These are phyloP conservation scores for Amphimedon queenslandica DNA, from an alignment of 37 sponge, comb jelly and placozoan genomes.

Conservation along the genomic window DNA sequence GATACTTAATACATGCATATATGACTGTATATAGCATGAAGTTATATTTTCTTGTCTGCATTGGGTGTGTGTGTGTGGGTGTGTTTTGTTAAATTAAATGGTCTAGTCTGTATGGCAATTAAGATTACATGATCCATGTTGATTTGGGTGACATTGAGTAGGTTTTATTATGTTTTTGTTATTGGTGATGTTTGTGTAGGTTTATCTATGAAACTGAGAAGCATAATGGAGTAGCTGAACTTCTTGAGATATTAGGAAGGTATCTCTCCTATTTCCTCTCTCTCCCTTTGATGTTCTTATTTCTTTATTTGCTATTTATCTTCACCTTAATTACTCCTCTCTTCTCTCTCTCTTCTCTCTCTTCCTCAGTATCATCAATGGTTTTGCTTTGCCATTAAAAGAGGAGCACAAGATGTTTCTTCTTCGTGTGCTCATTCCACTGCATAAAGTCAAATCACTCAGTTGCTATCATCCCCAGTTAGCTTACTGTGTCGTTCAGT, in stretches of 20 bases:
- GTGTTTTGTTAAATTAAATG: neutral
- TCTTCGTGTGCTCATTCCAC: constrained; percentile 83
- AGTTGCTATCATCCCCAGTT: constrained; percentile 76
- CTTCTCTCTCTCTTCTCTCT: neutral
- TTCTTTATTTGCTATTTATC: too few species aligned
- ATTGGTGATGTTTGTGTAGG: too few species aligned
- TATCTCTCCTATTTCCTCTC: neutral
- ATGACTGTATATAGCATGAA: constrained; percentile 1
- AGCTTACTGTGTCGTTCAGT: constrained; percentile 98
- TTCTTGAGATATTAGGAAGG: constrained; percentile 96
- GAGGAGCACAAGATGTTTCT: constrained; percentile 95
- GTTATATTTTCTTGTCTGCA: neutral
- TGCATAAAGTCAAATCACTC: constrained; percentile 87
- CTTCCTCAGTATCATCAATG: constrained; percentile 88
- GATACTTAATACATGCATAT: neutral
- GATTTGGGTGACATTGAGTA: too few species aligned
- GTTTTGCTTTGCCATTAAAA: constrained; percentile 97
- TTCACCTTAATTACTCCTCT: neutral
- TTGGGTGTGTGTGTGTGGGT: constrained; percentile 16
- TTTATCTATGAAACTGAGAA: constrained; percentile 95
- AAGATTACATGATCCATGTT: constrained; percentile 1
- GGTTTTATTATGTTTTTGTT: too few species aligned
- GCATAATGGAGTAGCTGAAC: constrained; percentile 91
- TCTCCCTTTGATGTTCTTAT: neutral
- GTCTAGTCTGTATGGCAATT: neutral